phyloP scores from a whole-genome alignment of 2,113 vertebrate species.

The Ascaphus truei region DNA sequence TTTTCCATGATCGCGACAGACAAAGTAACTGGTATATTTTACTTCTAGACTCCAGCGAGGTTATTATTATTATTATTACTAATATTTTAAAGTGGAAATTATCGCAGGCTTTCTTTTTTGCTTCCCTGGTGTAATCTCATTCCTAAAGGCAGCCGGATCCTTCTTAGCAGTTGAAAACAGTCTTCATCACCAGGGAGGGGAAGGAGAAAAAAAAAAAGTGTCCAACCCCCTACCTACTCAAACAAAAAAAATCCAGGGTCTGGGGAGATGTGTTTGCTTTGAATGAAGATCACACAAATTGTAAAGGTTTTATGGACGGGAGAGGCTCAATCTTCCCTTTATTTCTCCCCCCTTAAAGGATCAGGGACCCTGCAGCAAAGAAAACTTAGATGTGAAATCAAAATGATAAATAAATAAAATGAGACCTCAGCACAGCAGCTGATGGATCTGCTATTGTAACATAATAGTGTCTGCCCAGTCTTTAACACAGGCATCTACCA shows the following conservation, averaged over 20 bases:
- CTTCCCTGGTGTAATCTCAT: conserved; percentile 4
- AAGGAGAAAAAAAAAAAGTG: background rate
- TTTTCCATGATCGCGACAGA: conserved; percentile 10
- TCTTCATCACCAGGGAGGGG: conserved; percentile 23
- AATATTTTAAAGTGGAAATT: too few relatives aligned
- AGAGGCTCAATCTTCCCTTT: background rate
- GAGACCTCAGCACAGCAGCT: conserved; percentile 46
- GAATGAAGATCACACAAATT: background rate
- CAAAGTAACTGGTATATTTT: too few relatives aligned
- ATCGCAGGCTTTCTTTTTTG: background rate
- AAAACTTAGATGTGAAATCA: background rate
- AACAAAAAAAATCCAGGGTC: background rate
- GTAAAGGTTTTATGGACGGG: background rate
- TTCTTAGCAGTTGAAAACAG: background rate
- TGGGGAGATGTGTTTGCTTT: conserved; percentile 21
- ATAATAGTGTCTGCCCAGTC: conserved; percentile 37
- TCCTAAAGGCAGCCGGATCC: conserved; percentile 20
- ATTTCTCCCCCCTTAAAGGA: background rate
- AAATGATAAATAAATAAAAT: background rate
- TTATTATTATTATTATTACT: too few relatives aligned
- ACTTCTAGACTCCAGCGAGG: too few relatives aligned
- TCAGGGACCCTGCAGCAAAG: background rate
- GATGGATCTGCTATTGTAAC: conserved; percentile 48
- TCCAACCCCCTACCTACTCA: conserved; percentile 7
- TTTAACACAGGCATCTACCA: conserved; percentile 54